Evolutionary conservation across 1,140 invertebrate species (phyloP).

Genomic region (Helicoverpa armigera): DNA sequence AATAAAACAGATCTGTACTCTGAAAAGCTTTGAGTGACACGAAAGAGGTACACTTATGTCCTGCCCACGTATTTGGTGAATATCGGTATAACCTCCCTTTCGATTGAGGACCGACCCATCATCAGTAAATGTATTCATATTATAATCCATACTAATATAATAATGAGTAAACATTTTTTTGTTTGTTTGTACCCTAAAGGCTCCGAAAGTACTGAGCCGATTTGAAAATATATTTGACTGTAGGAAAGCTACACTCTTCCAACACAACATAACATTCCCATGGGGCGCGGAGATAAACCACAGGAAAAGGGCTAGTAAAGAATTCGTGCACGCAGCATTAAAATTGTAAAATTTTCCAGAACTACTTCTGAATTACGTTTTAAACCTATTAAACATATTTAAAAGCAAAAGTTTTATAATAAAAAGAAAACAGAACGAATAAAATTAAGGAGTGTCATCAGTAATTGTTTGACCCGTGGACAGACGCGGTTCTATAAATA

Average conservation of each 20-base stretch:
- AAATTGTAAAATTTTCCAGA: too few relatives aligned
- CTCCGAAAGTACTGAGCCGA: too few relatives aligned
- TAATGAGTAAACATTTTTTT: too few relatives aligned
- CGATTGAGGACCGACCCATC: not conserved
- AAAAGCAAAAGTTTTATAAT: not conserved
- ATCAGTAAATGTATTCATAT: not conserved
- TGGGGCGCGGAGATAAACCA: too few relatives aligned
- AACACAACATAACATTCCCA: too few relatives aligned
- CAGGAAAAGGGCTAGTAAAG: too few relatives aligned
- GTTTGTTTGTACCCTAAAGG: too few relatives aligned
- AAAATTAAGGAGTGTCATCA: slow-evolving; percentile 18
- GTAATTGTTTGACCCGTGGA: slow-evolving; percentile 62
- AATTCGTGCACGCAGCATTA: too few relatives aligned
- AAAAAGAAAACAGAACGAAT: slow-evolving; percentile 5
- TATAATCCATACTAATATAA: too few relatives aligned
- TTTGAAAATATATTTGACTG: too few relatives aligned
- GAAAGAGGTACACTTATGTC: not conserved
- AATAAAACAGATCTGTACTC: slow-evolving; percentile 23
- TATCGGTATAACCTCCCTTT: not conserved
- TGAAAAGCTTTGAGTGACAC: slow-evolving; percentile 8
- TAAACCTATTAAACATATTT: not conserved
- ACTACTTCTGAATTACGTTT: too few relatives aligned
- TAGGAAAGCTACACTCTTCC: too few relatives aligned
- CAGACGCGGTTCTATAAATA: slow-evolving; percentile 59
- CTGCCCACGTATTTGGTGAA: not conserved